Evolutionary conservation across 2,113 vertebrate genomes (phyloP).

Genomic region (Gymnocephalus cernua): DNA sequence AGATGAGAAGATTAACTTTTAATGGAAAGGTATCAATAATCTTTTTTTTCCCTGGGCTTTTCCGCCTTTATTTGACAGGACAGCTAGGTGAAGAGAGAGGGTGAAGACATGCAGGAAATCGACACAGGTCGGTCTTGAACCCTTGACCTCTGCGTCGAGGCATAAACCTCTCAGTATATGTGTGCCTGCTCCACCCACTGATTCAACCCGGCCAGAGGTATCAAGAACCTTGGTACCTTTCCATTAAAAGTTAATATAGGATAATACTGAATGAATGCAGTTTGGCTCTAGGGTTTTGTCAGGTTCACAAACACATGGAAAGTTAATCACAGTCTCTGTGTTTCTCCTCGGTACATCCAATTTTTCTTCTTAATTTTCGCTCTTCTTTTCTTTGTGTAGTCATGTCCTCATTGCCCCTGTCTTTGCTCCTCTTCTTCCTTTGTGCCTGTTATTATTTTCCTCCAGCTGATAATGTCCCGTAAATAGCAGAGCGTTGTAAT

Average conservation of each 20-base stretch:
- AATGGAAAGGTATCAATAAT: too few relatives aligned
- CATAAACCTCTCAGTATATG: too few relatives aligned
- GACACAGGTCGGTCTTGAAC: too few relatives aligned
- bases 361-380: not conserved
- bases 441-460: conserved; percentile 44
- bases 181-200: too few relatives aligned
- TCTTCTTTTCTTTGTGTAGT: not conserved
- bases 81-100: too few relatives aligned
- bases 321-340: conserved; percentile 2
- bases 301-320: not conserved
- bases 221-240: too few relatives aligned
- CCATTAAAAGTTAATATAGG: not conserved
- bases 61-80: too few relatives aligned
- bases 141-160: too few relatives aligned
- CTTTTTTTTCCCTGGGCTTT: too few relatives aligned
- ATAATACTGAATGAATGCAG: not conserved
- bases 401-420: conserved; percentile 18
- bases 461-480: conserved; percentile 58
- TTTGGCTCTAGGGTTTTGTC: not conserved
- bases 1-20: not conserved
- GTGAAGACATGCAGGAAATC: too few relatives aligned
- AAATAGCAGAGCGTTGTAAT: conserved; percentile 64
- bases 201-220: too few relatives aligned
- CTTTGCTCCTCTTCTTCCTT: not conserved
- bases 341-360: not conserved